Base-by-base conservation (phyloP, 2,888 invertebrate genomes). In the Meiosimyza decipiens region DNA sequence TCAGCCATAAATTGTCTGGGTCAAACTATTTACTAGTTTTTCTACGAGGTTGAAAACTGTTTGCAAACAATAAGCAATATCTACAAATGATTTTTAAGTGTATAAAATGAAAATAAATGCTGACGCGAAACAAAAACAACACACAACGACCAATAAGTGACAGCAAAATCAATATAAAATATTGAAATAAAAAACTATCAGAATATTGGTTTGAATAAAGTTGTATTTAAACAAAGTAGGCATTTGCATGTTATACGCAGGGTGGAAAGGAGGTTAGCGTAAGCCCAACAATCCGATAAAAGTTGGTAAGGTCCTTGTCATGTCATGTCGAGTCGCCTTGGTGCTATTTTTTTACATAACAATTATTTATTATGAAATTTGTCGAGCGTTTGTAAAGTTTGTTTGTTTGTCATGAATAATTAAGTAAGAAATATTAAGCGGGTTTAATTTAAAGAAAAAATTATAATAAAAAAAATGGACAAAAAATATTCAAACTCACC, bases 101-200 rank as follows among this genome's bases (percentile, higher is more conserved):
- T 33, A n/a, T 22, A 13, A 11, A 40, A 40, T 9, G 9, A 40
- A 40, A 40, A 55, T 22, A 28, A 7, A 55, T 63, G 49, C 66
- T 40, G 33, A 47, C 6, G 12, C 16, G 11, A 50, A 64, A 64
- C 47, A 55, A 28, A 66, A 54, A 51, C 65, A 11, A 18, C 16
- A 16, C 6, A 40, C 40, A 9, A 50, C 47, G 12, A 13, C n/a
- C 9, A 16, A 47, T 51, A 13, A 59, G 40, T 51, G 69, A 52
- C 28, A 71, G 55, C 22, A 67, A 71, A 70, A 70, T 70, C 70
- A 70, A 70, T 70, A 70, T 40, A 18, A 50, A 15, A 51, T 28
- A 64, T 66, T 51, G 50, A 50, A 6, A 40, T 16, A n/a, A n/a
- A 59, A 66, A 15, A 62, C 50, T 6, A 40, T 4, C 18, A 62